phyloP scores from a whole-genome alignment of 2,888 invertebrate species.

The Colletes collaris region DNA sequence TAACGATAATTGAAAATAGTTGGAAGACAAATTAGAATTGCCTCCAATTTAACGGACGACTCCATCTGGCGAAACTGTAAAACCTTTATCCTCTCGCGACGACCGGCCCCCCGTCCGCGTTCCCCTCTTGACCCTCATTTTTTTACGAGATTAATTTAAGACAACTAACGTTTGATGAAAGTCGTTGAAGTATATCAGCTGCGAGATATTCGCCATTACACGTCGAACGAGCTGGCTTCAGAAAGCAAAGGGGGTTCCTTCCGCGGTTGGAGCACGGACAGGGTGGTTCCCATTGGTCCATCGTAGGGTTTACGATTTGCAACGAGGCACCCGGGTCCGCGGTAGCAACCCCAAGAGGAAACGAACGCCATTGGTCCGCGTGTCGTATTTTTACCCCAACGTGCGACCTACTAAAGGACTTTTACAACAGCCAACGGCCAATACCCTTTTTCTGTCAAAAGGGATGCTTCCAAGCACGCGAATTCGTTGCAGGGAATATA shows the following conservation, averaged over 20 bases:
- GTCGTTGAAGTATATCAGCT: slow-evolving; percentile 66
- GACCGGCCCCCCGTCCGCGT: slow-evolving; percentile 6
- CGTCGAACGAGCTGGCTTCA: slow-evolving; percentile 48
- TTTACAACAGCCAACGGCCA: slow-evolving; percentile 69
- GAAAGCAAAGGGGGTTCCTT: slow-evolving; percentile 47
- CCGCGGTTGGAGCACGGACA: slow-evolving; percentile 27
- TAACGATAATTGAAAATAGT: no score
- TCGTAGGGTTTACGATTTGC: slow-evolving; percentile 59
- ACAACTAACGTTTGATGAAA: slow-evolving; percentile 75
- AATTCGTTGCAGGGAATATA: slow-evolving; percentile 20
- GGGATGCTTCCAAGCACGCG: slow-evolving; percentile 7
- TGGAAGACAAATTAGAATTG: background rate
- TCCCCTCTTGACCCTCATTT: slow-evolving; percentile 19
- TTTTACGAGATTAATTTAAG: slow-evolving; percentile 78
- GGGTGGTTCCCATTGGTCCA: slow-evolving; percentile 55
- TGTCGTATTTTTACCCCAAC: slow-evolving; percentile 52
- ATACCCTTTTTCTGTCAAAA: slow-evolving; percentile 52
- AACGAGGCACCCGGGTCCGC: slow-evolving; percentile 48
- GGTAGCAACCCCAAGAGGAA: slow-evolving; percentile 67
- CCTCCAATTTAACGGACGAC: background rate
- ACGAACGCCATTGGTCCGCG: slow-evolving; percentile 57
- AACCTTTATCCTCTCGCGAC: slow-evolving; percentile 27
- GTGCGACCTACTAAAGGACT: slow-evolving; percentile 58
- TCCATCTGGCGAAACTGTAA: slow-evolving; percentile 2
- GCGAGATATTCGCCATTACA: slow-evolving; percentile 75